Conservation (phyloP, 1,140 invertebrate genomes). For the Metopolophium dirhodum region DNA sequence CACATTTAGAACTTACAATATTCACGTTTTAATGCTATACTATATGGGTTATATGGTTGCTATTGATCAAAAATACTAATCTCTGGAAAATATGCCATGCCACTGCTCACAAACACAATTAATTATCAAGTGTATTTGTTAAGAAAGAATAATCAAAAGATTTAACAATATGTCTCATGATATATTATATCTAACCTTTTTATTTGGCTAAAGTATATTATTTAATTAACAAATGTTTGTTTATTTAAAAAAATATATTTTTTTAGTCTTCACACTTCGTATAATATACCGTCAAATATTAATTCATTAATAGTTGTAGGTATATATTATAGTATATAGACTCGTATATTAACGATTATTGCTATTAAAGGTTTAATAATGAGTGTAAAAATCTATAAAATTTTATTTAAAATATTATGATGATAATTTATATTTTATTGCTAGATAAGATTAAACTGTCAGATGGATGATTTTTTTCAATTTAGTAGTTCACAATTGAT, state of each 20-base stretch:
- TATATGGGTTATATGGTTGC: background rate
- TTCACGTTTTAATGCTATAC: background rate
- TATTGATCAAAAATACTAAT: too few relatives aligned
- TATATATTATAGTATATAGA: too few relatives aligned
- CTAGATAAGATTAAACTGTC: background rate
- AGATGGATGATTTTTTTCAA: too few relatives aligned
- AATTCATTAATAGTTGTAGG: too few relatives aligned
- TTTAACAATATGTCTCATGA: background rate
- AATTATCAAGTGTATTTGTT: background rate
- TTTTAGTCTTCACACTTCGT: too few relatives aligned
- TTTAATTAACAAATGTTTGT: background rate
- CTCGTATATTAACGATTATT: too few relatives aligned
- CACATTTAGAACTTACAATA: background rate
- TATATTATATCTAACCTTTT: background rate
- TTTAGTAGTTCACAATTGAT: background rate
- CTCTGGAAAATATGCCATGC: too few relatives aligned
- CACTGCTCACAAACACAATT: background rate
- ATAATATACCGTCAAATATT: too few relatives aligned
- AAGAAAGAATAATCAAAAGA: background rate
- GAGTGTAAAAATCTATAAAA: background rate
- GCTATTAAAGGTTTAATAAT: too few relatives aligned
- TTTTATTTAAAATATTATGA: background rate
- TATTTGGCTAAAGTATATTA: background rate
- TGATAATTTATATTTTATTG: background rate
- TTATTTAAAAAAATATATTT: too few relatives aligned